These are phyloP conservation scores for Steinernema khuongi DNA, from an alignment of 1,140 invertebrate genomes.

Conservation along the genomic window DNA sequence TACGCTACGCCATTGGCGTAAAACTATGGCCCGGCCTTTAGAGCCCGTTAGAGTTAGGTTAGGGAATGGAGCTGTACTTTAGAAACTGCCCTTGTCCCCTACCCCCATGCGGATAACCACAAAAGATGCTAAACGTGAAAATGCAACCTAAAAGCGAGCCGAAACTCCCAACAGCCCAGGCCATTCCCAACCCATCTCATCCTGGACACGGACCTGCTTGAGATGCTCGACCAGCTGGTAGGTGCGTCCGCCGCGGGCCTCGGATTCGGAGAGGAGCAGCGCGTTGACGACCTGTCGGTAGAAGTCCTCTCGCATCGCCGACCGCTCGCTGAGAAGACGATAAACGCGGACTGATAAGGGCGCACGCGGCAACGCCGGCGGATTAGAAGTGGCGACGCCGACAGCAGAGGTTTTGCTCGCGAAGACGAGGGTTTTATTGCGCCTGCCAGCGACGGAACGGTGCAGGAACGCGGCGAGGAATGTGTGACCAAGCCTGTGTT, in stretches of 20 bases:
- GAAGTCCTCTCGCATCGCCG: constrained; percentile 9
- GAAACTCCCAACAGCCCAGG: not conserved
- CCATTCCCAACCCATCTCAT: no score
- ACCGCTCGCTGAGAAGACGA: not conserved
- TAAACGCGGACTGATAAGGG: not conserved
- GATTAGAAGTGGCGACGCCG: not conserved
- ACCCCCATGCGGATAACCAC: no score
- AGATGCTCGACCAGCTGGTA: constrained; percentile 10
- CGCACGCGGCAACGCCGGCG: not conserved
- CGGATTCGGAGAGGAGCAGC: constrained; percentile 3
- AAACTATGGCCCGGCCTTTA: no score
- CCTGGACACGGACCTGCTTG: not conserved
- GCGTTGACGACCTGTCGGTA: constrained; percentile 7
- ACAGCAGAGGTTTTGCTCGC: not conserved
- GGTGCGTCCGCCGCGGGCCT: not conserved
- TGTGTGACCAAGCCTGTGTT: no score
- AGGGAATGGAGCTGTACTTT: no score
- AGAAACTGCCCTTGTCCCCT: no score
- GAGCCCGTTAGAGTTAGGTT: no score
- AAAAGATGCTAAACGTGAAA: no score
- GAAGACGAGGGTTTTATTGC: not conserved
- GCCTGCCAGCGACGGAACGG: not conserved
- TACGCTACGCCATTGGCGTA: no score
- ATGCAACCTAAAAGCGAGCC: not conserved
- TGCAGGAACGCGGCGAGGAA: not conserved